Conservation (phyloP, 2,888 invertebrate species). For the Cheilosia vulpina region DNA sequence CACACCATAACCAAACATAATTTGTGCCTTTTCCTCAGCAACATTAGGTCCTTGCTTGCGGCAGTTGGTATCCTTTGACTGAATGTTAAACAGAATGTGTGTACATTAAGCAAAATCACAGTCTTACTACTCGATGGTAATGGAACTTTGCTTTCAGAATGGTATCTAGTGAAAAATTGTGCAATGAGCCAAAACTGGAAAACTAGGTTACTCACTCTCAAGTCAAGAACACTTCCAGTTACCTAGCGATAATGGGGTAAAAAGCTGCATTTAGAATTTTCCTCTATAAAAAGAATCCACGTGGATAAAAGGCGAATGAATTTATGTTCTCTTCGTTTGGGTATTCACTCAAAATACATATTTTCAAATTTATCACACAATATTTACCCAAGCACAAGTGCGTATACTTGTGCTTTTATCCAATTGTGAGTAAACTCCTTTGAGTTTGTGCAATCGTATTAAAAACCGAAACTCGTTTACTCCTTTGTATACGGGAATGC, state of each 20-base stretch:
- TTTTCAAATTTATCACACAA: not conserved
- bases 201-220: not conserved
- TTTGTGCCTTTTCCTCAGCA: not conserved
- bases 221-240: not conserved
- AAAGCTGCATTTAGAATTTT: not conserved
- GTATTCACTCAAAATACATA: not conserved
- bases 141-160: not conserved
- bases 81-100: not conserved
- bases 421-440: not conserved
- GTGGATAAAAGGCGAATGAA: not conserved
- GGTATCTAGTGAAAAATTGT: not conserved
- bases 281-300: not conserved
- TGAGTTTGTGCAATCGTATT: not conserved
- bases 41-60: not conserved
- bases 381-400: not conserved
- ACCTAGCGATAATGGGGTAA: not conserved
- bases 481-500: not conserved
- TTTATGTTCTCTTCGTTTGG: not conserved
- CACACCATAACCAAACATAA: not conserved
- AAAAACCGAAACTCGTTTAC: not conserved
- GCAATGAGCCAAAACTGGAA: not conserved
- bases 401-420: not conserved
- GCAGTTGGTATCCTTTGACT: not conserved
- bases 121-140: not conserved
- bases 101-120: not conserved